Evolutionary conservation across 2,888 invertebrate genomes (phyloP).

Genomic region (Polymixis flavicincta): DNA sequence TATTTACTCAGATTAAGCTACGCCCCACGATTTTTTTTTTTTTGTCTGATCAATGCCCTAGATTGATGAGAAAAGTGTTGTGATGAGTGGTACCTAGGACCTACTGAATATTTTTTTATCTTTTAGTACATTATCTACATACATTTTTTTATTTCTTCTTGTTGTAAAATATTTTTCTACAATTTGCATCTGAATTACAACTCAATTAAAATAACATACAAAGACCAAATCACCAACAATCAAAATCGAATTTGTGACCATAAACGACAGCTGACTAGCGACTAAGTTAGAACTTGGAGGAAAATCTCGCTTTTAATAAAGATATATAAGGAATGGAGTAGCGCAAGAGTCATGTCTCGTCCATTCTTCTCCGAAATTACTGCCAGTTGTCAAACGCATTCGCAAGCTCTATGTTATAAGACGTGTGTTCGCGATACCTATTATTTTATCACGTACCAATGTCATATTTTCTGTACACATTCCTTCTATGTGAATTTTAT

Average conservation of each 20-base stretch:
- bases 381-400: constrained; percentile 82
- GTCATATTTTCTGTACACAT: constrained; percentile 75
- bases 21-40: too few relatives aligned
- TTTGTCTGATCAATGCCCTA: too few relatives aligned
- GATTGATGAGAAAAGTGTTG: too few relatives aligned
- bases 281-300: constrained; percentile 39
- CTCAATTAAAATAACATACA: constrained; percentile 1
- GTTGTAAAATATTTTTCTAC: neutral
- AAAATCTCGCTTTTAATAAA: constrained; percentile 53
- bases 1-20: too few relatives aligned
- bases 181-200: constrained; percentile 3
- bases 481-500: constrained; percentile 71
- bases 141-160: too few relatives aligned
- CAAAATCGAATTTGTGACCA: constrained; percentile 22
- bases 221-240: constrained; percentile 18
- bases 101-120: too few relatives aligned
- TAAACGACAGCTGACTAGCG: constrained; percentile 35
- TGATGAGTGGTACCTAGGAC: too few relatives aligned
- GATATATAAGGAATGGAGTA: constrained; percentile 52
- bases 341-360: constrained; percentile 74
- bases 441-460: constrained; percentile 83
- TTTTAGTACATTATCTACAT: too few relatives aligned
- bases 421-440: constrained; percentile 76
- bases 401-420: constrained; percentile 76
- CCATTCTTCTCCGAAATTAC: constrained; percentile 82